These are phyloP conservation scores for Ophioninae sp. DNA, from an alignment of 2,888 invertebrate genomes.

Conservation along the genomic window DNA sequence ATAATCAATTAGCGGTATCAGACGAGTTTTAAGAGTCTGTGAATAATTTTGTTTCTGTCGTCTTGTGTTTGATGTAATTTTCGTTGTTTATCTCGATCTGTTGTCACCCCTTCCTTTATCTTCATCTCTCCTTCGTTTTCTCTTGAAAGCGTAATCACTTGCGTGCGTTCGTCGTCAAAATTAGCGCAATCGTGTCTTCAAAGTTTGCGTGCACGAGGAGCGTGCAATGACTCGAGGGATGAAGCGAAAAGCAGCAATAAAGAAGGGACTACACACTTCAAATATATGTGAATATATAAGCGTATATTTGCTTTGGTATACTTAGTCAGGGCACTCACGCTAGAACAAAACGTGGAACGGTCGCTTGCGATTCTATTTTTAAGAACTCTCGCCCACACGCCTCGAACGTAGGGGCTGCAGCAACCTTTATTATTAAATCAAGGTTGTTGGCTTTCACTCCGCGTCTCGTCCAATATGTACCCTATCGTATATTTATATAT, in stretches of 20 bases:
- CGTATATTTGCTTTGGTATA: conserved; percentile 7
- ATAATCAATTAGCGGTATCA: conserved; percentile 32
- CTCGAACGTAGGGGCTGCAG: conserved; percentile 66
- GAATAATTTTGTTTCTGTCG: conserved; percentile 10
- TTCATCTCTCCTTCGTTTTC: neutral
- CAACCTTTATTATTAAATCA: conserved; percentile 78
- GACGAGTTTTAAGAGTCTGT: conserved; percentile 5
- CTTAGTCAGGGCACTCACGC: conserved; percentile 45
- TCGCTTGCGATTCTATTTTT: conserved; percentile 61
- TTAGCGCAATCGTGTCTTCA: conserved; percentile 46
- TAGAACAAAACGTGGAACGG: conserved; percentile 57
- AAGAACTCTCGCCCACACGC: conserved; percentile 59
- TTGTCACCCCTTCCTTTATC: conserved; percentile 3
- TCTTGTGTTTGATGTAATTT: conserved; percentile 19
- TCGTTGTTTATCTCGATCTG: neutral
- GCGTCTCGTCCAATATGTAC: conserved; percentile 38
- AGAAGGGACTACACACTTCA: conserved; percentile 20
- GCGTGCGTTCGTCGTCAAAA: conserved; percentile 42
- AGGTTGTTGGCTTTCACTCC: conserved; percentile 77
- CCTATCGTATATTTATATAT: conserved; percentile 5
- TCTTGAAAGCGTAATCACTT: conserved; percentile 21
- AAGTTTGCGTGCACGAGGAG: conserved; percentile 41
- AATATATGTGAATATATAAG: neutral
- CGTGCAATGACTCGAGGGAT: conserved; percentile 40
- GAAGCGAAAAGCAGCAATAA: conserved; percentile 15